These are phyloP conservation scores for Stegana nigrithorax DNA, from an alignment of 2,888 invertebrate species.

Conservation along the genomic window DNA sequence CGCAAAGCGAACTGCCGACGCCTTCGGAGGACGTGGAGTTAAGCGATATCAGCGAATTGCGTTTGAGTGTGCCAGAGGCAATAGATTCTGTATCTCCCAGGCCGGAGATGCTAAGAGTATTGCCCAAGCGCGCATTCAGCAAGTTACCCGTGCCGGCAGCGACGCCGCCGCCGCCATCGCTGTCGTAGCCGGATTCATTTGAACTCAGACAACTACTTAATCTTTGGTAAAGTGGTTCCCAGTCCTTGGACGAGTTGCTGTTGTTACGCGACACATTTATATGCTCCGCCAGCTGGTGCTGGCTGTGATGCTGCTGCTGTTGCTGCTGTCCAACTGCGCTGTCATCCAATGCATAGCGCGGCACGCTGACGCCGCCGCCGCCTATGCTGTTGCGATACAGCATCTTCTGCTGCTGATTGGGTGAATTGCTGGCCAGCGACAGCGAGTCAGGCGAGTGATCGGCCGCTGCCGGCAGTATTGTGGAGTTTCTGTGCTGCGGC, in stretches of 20 bases:
- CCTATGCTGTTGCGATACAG: slow-evolving; percentile 48
- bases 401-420: slow-evolving; percentile 52
- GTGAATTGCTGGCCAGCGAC: slow-evolving; percentile 53
- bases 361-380: slow-evolving; percentile 30
- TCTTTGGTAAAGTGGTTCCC: slow-evolving; percentile 74
- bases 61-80: slow-evolving; percentile 64
- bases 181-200: slow-evolving; percentile 86
- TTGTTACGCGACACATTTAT: slow-evolving; percentile 69
- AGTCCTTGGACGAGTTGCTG: slow-evolving; percentile 72
- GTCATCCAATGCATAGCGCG: slow-evolving; percentile 61
- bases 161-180: slow-evolving; percentile 77
- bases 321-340: slow-evolving; percentile 46
- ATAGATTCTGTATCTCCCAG: slow-evolving; percentile 67
- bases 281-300: slow-evolving; percentile 48
- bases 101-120: slow-evolving; percentile 65
- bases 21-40: slow-evolving; percentile 63
- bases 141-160: slow-evolving; percentile 18
- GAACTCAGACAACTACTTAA: slow-evolving; percentile 82
- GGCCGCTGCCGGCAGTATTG: slow-evolving; percentile 33
- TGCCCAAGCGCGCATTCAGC: too few relatives aligned
- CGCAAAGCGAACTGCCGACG: slow-evolving; percentile 32
- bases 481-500: slow-evolving; percentile 51
- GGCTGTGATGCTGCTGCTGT: slow-evolving; percentile 14
- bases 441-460: slow-evolving; percentile 43
- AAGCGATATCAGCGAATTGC: slow-evolving; percentile 65